These are phyloP conservation scores for Didymodactylos carnosus DNA, from an alignment of 2,888 invertebrate genomes.

Conservation along the genomic window DNA sequence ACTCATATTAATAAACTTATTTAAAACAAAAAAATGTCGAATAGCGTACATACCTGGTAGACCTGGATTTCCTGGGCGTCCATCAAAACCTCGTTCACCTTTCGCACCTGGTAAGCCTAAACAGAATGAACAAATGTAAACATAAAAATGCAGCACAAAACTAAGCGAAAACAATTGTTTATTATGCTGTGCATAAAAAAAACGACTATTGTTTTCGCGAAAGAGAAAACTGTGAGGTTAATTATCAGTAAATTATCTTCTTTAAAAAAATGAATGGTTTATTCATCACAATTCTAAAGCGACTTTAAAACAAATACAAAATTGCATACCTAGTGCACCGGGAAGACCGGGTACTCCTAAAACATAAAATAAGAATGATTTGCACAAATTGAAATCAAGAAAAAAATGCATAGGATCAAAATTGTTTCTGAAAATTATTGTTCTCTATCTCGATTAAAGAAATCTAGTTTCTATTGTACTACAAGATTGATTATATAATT, in stretches of 20 bases:
- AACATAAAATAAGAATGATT: conserved; percentile 11
- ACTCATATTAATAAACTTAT: neutral
- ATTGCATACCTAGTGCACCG: conserved; percentile 17
- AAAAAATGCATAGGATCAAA: conserved; percentile 17
- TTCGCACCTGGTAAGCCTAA: conserved; percentile 17
- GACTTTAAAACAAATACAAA: too few relatives aligned
- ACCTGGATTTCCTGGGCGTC: conserved; percentile 1
- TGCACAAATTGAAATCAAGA: conserved; percentile 15
- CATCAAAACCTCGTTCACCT: conserved; percentile 9
- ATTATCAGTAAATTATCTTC: too few relatives aligned
- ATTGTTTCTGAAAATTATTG: neutral
- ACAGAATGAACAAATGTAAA: neutral
- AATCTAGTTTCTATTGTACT: too few relatives aligned
- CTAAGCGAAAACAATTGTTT: too few relatives aligned
- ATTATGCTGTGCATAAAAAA: too few relatives aligned
- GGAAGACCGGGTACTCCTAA: conserved; percentile 16
- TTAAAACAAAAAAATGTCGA: neutral
- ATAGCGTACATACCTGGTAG: neutral
- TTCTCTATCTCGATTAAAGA: too few relatives aligned
- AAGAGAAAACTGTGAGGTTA: too few relatives aligned
- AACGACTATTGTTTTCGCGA: too few relatives aligned
- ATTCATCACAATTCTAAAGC: too few relatives aligned
- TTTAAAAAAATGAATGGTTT: too few relatives aligned
- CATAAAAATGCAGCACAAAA: too few relatives aligned
- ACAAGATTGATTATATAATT: too few relatives aligned